Conservation (phyloP, 2,888 invertebrate species). For the Epinotia ramella region DNA sequence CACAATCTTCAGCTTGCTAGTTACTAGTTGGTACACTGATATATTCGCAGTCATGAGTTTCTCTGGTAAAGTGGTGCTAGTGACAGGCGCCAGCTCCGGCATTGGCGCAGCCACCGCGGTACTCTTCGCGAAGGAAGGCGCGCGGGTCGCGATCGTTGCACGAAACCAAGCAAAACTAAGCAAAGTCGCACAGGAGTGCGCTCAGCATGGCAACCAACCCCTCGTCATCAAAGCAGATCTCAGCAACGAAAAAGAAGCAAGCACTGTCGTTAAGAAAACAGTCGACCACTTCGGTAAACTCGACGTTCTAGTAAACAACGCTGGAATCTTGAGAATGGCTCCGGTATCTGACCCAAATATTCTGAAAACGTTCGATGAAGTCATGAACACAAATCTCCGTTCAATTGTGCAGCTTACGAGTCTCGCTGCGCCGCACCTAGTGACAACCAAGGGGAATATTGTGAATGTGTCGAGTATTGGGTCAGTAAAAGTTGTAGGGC, state of each 20-base stretch:
- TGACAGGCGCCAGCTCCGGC: constrained; percentile 11
- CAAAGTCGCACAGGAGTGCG: neutral
- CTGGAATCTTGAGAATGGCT: neutral
- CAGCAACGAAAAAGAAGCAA: constrained; percentile 12
- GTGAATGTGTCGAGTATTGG: constrained; percentile 4
- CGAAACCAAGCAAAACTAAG: constrained; percentile 1
- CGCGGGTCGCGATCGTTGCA: constrained; percentile 8
- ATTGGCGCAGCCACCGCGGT: constrained; percentile 10
- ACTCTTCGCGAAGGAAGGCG: constrained; percentile 9
- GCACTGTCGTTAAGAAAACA: constrained; percentile 1
- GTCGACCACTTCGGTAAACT: constrained; percentile 5
- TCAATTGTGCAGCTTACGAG: constrained; percentile 2
- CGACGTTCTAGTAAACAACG: constrained; percentile 21
- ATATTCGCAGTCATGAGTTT: constrained; percentile 7
- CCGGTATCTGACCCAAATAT: constrained; percentile 6
- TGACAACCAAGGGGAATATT: constrained; percentile 3
- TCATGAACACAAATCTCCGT: constrained; percentile 19
- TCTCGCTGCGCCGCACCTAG: constrained; percentile 5
- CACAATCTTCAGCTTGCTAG: neutral
- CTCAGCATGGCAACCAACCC: neutral
- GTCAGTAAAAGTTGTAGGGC: neutral
- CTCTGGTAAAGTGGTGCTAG: constrained; percentile 15
- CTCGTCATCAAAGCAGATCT: constrained; percentile 19
- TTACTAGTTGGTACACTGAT: neutral
- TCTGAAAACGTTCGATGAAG: constrained; percentile 4